A percentile compares a stretch with the other conserved stretches of the same genome.
phyloP scores from a whole-genome alignment of 2,113 vertebrate species.

The Solea senegalensis region DNA sequence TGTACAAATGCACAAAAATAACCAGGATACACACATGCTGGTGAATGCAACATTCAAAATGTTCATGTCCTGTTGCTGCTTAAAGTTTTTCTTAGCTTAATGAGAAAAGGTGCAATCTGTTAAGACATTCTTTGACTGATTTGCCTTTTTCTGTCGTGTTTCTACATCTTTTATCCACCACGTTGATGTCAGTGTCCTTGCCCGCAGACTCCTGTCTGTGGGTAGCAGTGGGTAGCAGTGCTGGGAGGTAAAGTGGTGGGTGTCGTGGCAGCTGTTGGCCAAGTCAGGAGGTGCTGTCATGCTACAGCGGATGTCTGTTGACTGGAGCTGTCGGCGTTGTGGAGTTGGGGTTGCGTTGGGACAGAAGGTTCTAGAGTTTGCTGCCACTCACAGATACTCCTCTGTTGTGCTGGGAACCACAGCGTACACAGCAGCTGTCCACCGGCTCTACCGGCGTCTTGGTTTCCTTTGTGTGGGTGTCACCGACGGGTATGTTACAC shows the following conservation, averaged over 20 bases:
- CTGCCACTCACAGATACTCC: slow-evolving; percentile 81
- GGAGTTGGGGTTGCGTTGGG: slow-evolving; percentile 87
- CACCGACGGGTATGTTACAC: slow-evolving; percentile 80
- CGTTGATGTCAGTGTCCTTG: neutral
- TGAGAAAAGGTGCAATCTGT: too few species aligned
- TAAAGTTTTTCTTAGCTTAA: too few species aligned
- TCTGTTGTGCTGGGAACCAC: slow-evolving; percentile 87
- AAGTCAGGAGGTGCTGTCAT: slow-evolving; percentile 78
- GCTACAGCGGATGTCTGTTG: slow-evolving; percentile 87
- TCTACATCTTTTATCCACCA: neutral
- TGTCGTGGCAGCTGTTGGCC: slow-evolving; percentile 83
- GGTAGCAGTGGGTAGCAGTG: slow-evolving; percentile 78
- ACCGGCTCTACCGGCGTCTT: slow-evolving; percentile 86
- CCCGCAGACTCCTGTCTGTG: slow-evolving; percentile 86
- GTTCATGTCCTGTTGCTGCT: too few species aligned
- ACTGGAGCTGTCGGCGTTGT: slow-evolving; percentile 79
- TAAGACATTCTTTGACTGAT: too few species aligned
- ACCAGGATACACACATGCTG: too few species aligned
- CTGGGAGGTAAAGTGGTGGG: slow-evolving; percentile 86
- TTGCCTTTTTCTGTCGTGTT: neutral
- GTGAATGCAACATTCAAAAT: too few species aligned
- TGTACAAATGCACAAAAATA: too few species aligned
- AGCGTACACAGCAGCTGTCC: slow-evolving; percentile 83
- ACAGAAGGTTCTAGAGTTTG: slow-evolving; percentile 87
- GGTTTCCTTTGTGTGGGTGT: slow-evolving; percentile 87